Evolutionary conservation across 1,140 invertebrate species (phyloP).

Genomic region (Asobara japonica): DNA sequence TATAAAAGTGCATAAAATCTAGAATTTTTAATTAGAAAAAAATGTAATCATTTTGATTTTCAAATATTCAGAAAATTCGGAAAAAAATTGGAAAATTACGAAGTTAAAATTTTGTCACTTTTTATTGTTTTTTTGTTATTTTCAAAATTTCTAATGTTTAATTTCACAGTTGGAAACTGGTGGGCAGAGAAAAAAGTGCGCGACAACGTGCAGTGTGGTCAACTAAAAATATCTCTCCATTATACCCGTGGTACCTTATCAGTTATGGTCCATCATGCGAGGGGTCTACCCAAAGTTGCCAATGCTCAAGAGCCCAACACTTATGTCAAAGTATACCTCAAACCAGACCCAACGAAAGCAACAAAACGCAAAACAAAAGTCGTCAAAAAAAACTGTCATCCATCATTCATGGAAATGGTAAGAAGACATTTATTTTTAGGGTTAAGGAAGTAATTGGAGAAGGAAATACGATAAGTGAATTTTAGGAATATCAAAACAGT

Average conservation of each 20-base stretch:
- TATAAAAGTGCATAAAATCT: too few species aligned
- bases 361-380: constrained; percentile 97
- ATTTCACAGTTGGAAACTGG: constrained; percentile 61
- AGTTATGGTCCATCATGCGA: constrained; percentile 89
- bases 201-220: constrained; percentile 66
- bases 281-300: constrained; percentile 79
- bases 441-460: too few species aligned
- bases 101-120: background rate
- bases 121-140: constrained; percentile 23
- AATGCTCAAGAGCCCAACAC: constrained; percentile 85
- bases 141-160: constrained; percentile 29
- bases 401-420: constrained; percentile 98
- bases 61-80: background rate
- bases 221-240: constrained; percentile 85
- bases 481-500: too few species aligned
- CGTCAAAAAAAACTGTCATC: constrained; percentile 89
- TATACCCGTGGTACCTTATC: constrained; percentile 83
- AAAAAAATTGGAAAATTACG: constrained; percentile 5
- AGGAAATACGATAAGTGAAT: too few species aligned
- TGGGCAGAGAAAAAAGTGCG: constrained; percentile 60
- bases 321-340: constrained; percentile 94
- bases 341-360: constrained; percentile 85
- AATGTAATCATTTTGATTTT: too few species aligned
- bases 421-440: too few species aligned
- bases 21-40: too few species aligned